Evolutionary conservation across 2,797 vertebrate genomes (phyloP).

Genomic region (Holocentrus rufus): DNA sequence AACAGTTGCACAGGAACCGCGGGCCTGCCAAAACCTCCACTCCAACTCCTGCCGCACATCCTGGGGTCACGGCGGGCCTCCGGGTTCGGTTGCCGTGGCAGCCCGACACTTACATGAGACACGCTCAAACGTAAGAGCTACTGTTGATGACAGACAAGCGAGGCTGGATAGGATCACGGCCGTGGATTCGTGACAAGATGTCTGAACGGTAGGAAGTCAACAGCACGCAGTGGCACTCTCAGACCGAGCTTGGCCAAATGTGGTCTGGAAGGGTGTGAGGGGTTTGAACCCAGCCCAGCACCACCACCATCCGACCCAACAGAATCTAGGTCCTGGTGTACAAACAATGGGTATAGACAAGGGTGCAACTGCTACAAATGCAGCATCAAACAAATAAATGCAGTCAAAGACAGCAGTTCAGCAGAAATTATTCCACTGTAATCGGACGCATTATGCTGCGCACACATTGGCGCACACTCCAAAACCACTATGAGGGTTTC

Average conservation of each 20-base stretch:
- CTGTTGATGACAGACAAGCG: constrained; percentile 46
- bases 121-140: constrained; percentile 38
- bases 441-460: neutral
- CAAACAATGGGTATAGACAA: neutral
- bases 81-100: constrained; percentile 29
- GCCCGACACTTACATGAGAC: constrained; percentile 36
- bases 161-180: constrained; percentile 37
- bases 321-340: too few species aligned
- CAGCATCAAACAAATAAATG: neutral
- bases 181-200: constrained; percentile 38
- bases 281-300: neutral
- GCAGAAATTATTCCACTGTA: neutral
- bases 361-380: neutral
- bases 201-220: constrained; percentile 38
- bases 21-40: constrained; percentile 63
- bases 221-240: constrained; percentile 8
- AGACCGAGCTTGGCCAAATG: neutral
- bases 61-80: constrained; percentile 63
- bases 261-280: neutral
- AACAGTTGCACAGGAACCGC: constrained; percentile 76
- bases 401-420: neutral
- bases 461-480: neutral
- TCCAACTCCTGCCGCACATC: constrained; percentile 60
- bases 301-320: neutral
- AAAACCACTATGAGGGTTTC: constrained; percentile 34